Percentiles rank a stretch among this genome's conserved stretches.
phyloP scores from a whole-genome alignment of 2,797 vertebrate genomes.

The Lepus townsendii region DNA sequence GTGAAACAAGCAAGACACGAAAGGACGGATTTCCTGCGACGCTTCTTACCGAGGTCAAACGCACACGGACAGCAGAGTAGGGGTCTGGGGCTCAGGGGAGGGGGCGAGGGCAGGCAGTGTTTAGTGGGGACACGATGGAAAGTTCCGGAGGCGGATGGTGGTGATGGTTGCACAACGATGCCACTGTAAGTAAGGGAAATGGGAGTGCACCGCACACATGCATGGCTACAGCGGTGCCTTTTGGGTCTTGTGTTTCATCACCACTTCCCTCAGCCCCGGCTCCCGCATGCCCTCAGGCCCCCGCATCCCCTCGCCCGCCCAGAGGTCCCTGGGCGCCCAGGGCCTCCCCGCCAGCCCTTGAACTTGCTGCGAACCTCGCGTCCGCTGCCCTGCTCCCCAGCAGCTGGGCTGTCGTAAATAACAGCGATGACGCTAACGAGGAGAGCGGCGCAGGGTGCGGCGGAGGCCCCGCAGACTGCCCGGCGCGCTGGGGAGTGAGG shows the following conservation, averaged over 20 bases:
- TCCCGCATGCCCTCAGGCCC: too few relatives aligned
- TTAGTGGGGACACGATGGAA: neutral
- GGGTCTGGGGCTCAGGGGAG: neutral
- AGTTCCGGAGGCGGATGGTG: neutral
- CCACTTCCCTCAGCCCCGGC: too few relatives aligned
- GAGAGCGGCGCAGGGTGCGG: neutral
- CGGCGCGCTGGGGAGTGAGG: neutral
- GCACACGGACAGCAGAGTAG: neutral
- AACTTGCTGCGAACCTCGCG: conserved; percentile 58
- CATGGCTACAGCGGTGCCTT: neutral
- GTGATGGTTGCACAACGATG: neutral
- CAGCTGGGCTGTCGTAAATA: neutral
- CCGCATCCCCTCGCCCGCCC: too few relatives aligned
- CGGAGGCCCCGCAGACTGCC: conserved; percentile 59
- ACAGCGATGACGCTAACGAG: neutral
- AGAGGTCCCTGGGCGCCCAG: neutral
- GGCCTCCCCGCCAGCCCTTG: conserved; percentile 35
- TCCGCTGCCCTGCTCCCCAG: neutral
- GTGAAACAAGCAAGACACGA: neutral
- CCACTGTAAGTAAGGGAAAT: neutral
- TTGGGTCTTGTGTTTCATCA: neutral
- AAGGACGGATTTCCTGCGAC: neutral
- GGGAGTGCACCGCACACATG: neutral
- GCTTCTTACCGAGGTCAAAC: too few relatives aligned
- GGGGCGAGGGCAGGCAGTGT: too few relatives aligned